Evolutionary conservation across 2,888 invertebrate genomes (phyloP), one percentile per base, ranked within the genome.

Genomic region (Meiosimyza decipiens): DNA sequence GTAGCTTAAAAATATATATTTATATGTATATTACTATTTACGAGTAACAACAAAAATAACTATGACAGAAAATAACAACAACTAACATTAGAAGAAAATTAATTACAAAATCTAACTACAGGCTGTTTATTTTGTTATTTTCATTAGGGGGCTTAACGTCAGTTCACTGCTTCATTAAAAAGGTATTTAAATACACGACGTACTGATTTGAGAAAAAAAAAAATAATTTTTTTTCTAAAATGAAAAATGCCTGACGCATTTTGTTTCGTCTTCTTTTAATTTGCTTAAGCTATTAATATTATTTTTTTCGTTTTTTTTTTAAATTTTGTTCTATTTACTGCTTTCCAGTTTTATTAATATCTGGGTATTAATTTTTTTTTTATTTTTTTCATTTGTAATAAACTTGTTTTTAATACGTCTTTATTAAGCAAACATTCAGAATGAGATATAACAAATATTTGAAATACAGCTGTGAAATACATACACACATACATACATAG

Each of bases 361-460:
- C 40, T 40, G 40, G 40, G 40, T 40, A 40, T 40, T 28, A 18
- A 0, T 55, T 55, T 57, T 57, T 11, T 12, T 13, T 15, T 57
- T n/a, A n/a, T n/a, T n/a, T 28, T 57, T 57, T 57, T 28, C 28
- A 28, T 57, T n/a, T 57, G 5, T 57, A 22, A 57, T 28, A 57
- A 57, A 57, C 57, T 57, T 16, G 57, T 57, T 57, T 57, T 5
- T 57, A 57, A 57, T 57, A 28, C 57, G 57, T 57, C 57, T 57
- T 22, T 57, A 28, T 18, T 22, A 57, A 57, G 57, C 57, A 57
- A 12, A 57, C 4, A 22, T 11, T 18, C 2, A 18, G 9, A 57
- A 28, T 28, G 22, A 18, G n/a, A 18, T 12, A 6, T 13, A 57
- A 18, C 18, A 18, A 57, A 11, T 22, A 18, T 28, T 22, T 22